A percentile compares a stretch with the other conserved stretches of the same genome.
Evolutionary conservation across 1,140 invertebrate genomes (phyloP).

Genomic region (Lepidurus apus): DNA sequence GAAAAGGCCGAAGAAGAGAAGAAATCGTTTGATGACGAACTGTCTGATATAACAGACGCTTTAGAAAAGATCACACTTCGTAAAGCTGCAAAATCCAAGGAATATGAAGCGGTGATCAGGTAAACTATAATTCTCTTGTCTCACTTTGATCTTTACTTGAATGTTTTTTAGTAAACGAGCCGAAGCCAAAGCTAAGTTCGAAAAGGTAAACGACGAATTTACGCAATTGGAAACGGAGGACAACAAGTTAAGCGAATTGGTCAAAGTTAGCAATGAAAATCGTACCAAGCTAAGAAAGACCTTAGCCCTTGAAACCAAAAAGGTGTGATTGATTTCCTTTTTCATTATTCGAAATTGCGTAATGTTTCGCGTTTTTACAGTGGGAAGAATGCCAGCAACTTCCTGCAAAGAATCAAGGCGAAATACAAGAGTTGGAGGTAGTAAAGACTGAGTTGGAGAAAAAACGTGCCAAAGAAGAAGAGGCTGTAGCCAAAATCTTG

Average conservation of each 20-base stretch:
- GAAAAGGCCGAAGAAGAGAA: slow-evolving; percentile 42
- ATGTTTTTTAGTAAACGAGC: not conserved
- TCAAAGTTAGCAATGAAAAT: slow-evolving; percentile 39
- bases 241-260: slow-evolving; percentile 41
- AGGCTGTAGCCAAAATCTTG: slow-evolving; percentile 45
- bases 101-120: slow-evolving; percentile 42
- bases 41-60: slow-evolving; percentile 50
- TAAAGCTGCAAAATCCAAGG: slow-evolving; percentile 51
- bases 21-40: slow-evolving; percentile 49
- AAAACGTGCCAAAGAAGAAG: slow-evolving; percentile 49
- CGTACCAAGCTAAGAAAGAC: slow-evolving; percentile 40
- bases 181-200: not conserved
- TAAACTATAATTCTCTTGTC: not conserved
- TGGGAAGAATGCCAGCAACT: slow-evolving; percentile 47
- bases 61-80: slow-evolving; percentile 47
- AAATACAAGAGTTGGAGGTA: slow-evolving; percentile 63
- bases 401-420: slow-evolving; percentile 63
- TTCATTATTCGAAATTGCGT: not conserved
- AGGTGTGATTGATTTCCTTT: slow-evolving; percentile 14
- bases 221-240: slow-evolving; percentile 39
- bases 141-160: not conserved
- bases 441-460: slow-evolving; percentile 50
- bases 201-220: not conserved
- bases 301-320: slow-evolving; percentile 39
- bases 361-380: not conserved